These are phyloP conservation scores for Seladonia tumulorum DNA, from an alignment of 2,888 invertebrate genomes.

Conservation along the genomic window DNA sequence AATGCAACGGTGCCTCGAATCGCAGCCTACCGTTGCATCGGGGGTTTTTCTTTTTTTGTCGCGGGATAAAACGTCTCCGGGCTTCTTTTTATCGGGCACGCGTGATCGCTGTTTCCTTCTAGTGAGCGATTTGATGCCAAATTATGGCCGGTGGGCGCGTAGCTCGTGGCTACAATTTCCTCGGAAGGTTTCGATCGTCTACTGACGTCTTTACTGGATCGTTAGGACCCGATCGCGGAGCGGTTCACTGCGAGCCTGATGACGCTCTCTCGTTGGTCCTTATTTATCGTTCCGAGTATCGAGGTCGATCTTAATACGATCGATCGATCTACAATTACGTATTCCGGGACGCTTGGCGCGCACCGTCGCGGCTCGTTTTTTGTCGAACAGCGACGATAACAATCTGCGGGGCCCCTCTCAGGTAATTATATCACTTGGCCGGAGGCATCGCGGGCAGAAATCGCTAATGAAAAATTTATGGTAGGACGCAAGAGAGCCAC, in stretches of 20 bases:
- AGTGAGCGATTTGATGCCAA: constrained; percentile 47
- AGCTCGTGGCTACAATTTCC: constrained; percentile 44
- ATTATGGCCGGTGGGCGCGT: constrained; percentile 35
- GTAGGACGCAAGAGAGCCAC: neutral
- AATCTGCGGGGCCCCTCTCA: neutral
- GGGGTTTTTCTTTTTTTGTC: constrained; percentile 11
- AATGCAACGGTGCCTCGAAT: neutral
- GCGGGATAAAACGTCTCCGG: neutral
- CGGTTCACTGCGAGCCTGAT: neutral
- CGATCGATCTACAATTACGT: constrained; percentile 10
- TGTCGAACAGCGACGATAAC: neutral
- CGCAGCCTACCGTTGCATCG: neutral
- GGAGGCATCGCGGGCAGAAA: neutral
- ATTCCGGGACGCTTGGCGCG: neutral
- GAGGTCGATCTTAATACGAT: constrained; percentile 2
- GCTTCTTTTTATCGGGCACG: constrained; percentile 49
- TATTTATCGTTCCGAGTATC: neutral
- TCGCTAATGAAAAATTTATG: constrained; percentile 35
- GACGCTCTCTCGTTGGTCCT: neutral
- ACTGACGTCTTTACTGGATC: constrained; percentile 1
- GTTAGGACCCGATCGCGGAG: constrained; percentile 8
- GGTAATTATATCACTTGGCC: neutral
- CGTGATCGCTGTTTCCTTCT: constrained; percentile 51
- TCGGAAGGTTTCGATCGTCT: neutral
- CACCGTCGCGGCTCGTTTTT: neutral